Base-by-base conservation (phyloP, 2,888 invertebrate species). In the Phymatocera aterrima region DNA sequence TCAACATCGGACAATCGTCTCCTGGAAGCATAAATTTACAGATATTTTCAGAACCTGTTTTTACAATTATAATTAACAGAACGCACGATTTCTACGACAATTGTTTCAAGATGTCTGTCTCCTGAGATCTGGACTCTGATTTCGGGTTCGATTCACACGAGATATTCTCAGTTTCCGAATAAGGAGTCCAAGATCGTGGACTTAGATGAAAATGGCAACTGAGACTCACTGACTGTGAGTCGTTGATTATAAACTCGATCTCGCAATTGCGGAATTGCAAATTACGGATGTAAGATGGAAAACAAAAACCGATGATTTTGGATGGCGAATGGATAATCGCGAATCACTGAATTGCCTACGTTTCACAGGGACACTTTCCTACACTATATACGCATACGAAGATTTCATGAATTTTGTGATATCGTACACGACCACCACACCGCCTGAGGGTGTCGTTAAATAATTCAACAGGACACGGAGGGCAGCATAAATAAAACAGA, bases 391-490 rank as follows among this genome's bases (percentile, higher is more conserved):
- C 8, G 40, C 8, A 8, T 40, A 24, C 28, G 15, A 57, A 28
- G 24, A 21, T 64, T 37, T 21, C 8, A 64, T 10, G 34, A 37
- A 64, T 37, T 64, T 37, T 8, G 61, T 3, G 61, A 37, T 64
- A 64, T 37, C 61, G n/a, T n/a, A 64, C 21, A 64, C 37, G 61
- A 64, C 61, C 37, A n/a, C 37, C 10, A 37, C 8, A 37, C 18
- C 37, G 37, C n/a, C n/a, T 37, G 21, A 64, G 61, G 61, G 34
- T 64, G 61, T 64, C 37, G 61, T 64, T 64, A 64, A 64, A 64
- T 64, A 64, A 64, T 64, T 64, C 61, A 64, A 64, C 37, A 34
- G 34, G 34, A 37, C 8, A 64, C 6, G 61, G n/a, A 37, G 34
- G 61, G 61, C 37, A 64, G 37, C 37, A 37, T 18, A 64, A 64